Conservation (phyloP, 2,888 invertebrate species). For the Dynastes hyllus region DNA sequence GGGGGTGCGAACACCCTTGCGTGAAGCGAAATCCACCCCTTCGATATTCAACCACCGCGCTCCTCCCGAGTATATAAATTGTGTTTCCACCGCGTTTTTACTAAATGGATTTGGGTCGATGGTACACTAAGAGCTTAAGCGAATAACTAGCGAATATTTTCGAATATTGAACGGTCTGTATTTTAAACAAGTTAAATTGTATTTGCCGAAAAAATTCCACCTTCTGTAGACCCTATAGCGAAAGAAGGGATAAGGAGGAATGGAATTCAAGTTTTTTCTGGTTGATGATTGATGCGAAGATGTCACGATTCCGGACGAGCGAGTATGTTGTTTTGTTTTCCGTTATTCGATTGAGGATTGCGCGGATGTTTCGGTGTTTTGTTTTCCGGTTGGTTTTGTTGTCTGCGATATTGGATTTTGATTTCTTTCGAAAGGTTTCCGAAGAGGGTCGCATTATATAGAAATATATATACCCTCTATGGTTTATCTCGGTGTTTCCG, state of each 20-base stretch:
- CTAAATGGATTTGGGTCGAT: constrained; percentile 37
- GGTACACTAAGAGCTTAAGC: neutral
- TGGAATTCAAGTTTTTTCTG: neutral
- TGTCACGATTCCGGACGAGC: constrained; percentile 21
- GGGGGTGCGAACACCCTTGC: neutral
- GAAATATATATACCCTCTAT: constrained; percentile 5
- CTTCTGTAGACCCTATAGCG: neutral
- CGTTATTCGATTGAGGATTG: constrained; percentile 29
- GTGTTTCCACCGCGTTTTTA: constrained; percentile 29
- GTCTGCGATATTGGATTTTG: constrained; percentile 38
- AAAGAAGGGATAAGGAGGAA: constrained; percentile 3
- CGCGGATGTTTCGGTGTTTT: constrained; percentile 23
- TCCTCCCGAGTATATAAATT: constrained; percentile 32
- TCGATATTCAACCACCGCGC: neutral
- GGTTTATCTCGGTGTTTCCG: constrained; percentile 38
- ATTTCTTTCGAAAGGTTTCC: constrained; percentile 23
- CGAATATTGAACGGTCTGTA: neutral
- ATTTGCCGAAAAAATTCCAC: too few species aligned
- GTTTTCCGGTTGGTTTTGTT: constrained; percentile 38
- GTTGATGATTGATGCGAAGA: constrained; percentile 33
- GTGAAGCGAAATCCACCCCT: neutral
- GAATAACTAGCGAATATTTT: constrained; percentile 6
- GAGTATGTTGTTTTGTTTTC: constrained; percentile 19
- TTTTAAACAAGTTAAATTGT: too few species aligned
- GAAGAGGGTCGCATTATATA: constrained; percentile 17